Conservation (phyloP, 2,888 invertebrate genomes). For the Phrixothrix hirtus region DNA sequence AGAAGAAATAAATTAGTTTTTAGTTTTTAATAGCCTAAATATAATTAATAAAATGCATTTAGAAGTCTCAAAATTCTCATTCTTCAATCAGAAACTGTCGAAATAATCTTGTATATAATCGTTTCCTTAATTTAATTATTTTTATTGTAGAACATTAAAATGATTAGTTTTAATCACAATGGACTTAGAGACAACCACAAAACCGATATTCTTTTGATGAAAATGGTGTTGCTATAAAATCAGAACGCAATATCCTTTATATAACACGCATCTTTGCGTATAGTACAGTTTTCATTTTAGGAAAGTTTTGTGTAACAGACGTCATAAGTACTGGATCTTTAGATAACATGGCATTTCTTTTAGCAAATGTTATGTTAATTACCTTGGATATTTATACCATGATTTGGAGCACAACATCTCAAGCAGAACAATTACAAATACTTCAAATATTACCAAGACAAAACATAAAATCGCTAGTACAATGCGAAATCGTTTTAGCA, state of each 20-base stretch:
- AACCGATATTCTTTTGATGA: constrained; percentile 2
- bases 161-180: too few relatives aligned
- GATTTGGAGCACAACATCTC: constrained; percentile 2
- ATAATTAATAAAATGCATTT: too few relatives aligned
- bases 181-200: not conserved
- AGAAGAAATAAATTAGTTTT: too few relatives aligned
- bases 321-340: constrained; percentile 4
- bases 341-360: constrained; percentile 7
- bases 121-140: too few relatives aligned
- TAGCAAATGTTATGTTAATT: constrained; percentile 3
- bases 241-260: not conserved
- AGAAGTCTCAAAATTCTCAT: too few relatives aligned
- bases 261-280: not conserved
- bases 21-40: too few relatives aligned
- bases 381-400: constrained; percentile 3
- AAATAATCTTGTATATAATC: too few relatives aligned
- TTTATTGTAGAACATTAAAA: too few relatives aligned
- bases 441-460: not conserved
- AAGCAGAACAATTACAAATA: not conserved
- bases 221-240: not conserved
- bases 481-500: not conserved
- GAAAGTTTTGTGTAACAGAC: constrained; percentile 3
- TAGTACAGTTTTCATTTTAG: not conserved
- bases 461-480: not conserved
- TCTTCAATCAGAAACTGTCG: too few relatives aligned